Conservation (phyloP, 2,113 vertebrate species). For the Petrocephalus zakoni region DNA sequence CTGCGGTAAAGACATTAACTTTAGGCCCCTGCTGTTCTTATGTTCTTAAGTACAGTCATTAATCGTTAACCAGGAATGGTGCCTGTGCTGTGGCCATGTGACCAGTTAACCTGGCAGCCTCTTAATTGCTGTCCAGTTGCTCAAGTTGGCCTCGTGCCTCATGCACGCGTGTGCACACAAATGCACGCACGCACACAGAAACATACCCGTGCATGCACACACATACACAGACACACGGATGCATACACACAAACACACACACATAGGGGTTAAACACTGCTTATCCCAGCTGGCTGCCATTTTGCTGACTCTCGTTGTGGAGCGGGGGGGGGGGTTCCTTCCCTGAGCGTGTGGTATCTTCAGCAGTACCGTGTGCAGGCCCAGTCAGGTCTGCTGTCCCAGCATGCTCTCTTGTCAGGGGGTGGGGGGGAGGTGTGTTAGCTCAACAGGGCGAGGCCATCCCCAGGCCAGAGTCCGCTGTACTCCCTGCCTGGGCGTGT, state of each 20-base stretch:
- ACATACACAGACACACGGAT: not conserved
- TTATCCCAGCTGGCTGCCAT: not conserved
- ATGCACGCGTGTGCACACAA: not conserved
- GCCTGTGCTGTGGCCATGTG: not conserved
- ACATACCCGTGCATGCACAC: not conserved
- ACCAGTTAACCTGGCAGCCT: not conserved
- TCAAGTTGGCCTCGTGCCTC: not conserved
- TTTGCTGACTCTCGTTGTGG: not conserved
- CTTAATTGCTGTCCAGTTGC: not conserved
- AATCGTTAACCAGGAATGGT: not conserved
- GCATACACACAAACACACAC: not conserved
- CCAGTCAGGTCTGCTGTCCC: not conserved
- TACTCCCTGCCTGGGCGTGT: not conserved
- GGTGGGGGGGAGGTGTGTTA: not conserved
- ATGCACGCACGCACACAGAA: not conserved
- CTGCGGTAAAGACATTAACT: not conserved
- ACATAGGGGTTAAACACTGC: not conserved
- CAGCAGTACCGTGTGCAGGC: not conserved
- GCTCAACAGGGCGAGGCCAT: not conserved
- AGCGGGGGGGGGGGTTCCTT: not conserved
- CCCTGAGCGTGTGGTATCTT: not conserved
- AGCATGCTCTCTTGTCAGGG: not conserved
- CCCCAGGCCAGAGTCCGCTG: not conserved
- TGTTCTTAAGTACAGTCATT: not conserved
- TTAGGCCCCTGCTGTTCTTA: not conserved